A percentile compares a stretch with the other conserved stretches of the same genome.
Conservation (phyloP, 1,140 invertebrate genomes). For the Diorhabda carinulata region DNA sequence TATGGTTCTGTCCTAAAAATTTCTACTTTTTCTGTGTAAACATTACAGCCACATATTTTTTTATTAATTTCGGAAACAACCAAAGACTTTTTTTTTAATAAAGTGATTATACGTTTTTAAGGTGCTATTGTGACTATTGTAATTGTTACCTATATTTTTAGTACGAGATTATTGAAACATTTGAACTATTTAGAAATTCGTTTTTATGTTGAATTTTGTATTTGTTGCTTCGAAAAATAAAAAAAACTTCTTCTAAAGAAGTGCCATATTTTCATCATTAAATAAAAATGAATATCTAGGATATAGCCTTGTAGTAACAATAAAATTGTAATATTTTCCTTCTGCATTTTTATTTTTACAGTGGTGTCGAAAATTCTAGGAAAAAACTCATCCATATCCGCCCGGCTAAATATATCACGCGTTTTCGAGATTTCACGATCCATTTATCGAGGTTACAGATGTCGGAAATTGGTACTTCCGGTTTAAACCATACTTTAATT, state of each 20-base stretch:
- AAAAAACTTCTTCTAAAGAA: conserved; percentile 22
- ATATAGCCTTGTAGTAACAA: conserved; percentile 31
- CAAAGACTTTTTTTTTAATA: conserved; percentile 28
- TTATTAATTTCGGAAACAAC: conserved; percentile 14
- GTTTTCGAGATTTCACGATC: too few species aligned
- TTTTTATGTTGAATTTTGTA: conserved; percentile 20
- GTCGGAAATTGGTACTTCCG: too few species aligned
- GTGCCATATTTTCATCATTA: conserved; percentile 27
- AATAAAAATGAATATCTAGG: conserved; percentile 19
- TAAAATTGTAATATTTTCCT: conserved; percentile 27
- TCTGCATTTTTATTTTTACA: background rate
- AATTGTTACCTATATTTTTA: conserved; percentile 27
- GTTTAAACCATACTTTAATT: too few species aligned
- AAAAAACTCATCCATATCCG: too few species aligned
- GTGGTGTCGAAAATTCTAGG: too few species aligned
- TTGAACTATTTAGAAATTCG: conserved; percentile 17
- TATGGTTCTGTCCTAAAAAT: too few species aligned
- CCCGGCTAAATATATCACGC: too few species aligned
- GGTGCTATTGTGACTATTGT: conserved; percentile 27
- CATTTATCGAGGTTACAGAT: too few species aligned
- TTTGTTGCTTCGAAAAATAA: conserved; percentile 10
- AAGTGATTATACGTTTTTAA: conserved; percentile 26
- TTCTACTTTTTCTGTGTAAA: too few species aligned
- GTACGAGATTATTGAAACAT: conserved; percentile 19
- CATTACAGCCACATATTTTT: too few species aligned